Evolutionary conservation across 2,888 invertebrate species (phyloP).

Genomic region (Pachymerium ferrugineum): DNA sequence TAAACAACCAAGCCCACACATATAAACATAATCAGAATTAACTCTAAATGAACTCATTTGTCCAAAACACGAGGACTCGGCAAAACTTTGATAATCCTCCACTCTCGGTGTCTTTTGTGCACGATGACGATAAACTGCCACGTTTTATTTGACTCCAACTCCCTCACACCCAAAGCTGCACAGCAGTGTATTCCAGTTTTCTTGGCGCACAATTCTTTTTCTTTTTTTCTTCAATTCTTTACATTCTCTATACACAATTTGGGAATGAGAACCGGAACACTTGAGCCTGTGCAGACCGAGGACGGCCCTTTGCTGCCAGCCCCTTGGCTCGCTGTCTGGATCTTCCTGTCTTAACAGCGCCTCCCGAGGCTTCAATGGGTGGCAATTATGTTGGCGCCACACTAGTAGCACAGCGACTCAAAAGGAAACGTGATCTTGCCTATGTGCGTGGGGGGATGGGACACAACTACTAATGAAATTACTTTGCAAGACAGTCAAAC

Average conservation of each 20-base stretch:
- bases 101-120: not conserved
- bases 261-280: slow-evolving; percentile 12
- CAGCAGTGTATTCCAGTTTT: not conserved
- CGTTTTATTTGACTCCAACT: not conserved
- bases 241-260: slow-evolving; percentile 7
- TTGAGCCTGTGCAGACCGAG: not conserved
- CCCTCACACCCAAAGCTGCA: not conserved
- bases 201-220: slow-evolving; percentile 6
- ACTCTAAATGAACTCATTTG: slow-evolving; percentile 15
- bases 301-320: slow-evolving; percentile 15
- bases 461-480: slow-evolving; percentile 14
- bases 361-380: slow-evolving; percentile 10
- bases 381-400: slow-evolving; percentile 15
- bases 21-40: not conserved
- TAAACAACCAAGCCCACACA: not conserved
- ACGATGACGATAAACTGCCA: not conserved
- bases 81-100: not conserved
- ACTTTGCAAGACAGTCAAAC: not conserved
- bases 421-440: slow-evolving; percentile 10
- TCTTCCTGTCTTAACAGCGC: slow-evolving; percentile 14
- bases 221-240: not conserved
- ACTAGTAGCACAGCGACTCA: not conserved
- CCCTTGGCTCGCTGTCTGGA: not conserved
- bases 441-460: slow-evolving; percentile 1
- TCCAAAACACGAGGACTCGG: not conserved